Evolutionary conservation across 2,888 invertebrate species (phyloP), one percentile per base, ranked within the genome.

Genomic region (Cremastobaeus sp.): DNA sequence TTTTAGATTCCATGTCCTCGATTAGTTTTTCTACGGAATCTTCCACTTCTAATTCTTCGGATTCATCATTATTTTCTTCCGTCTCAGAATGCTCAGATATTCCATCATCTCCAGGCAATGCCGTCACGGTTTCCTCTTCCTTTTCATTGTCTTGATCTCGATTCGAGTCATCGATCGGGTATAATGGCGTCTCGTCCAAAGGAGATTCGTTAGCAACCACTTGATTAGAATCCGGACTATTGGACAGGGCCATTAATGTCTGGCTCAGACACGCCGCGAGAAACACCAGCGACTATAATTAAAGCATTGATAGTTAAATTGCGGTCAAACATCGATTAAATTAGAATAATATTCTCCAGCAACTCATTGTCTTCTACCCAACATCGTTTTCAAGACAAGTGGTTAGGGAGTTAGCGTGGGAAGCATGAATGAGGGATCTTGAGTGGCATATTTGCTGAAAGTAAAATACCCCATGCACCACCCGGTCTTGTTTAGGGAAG

Each of bases 191-290:
- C 55, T 73, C 72, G 59, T 76, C 70, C 66, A 30, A 14, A 47
- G 60, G n/a, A 14, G 48, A 64, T 71, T 79, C 79, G 60, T 79
- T 78, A 77, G 55, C 47, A 54, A 57, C 18, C 45, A 60, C 71
- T 52, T 77, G 76, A 76, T 77, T 76, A 62, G 78, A 73, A 71
- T 69, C 59, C 11, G 68, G 15, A 43, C 21, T 45, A 12, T 18
- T 39, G 37, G 72, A 62, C 32, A 55, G 14, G 9, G 68, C 69
- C 64, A 68, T 62, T 59, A 71, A 37, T 52, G 72, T 47, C 11
- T 74, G 76, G 43, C 64, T 50, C 30, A 76, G 25, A 50, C 66
- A 60, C 50, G 68, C 57, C 37, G 72, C 15, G 65, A 78, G 35
- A 32, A 76, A 54, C 64, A 66, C 15, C 45, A 76, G 41, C 66